These are phyloP conservation scores for Ctenopoma multispine DNA, from an alignment of 2,797 vertebrate genomes.

Conservation along the genomic window DNA sequence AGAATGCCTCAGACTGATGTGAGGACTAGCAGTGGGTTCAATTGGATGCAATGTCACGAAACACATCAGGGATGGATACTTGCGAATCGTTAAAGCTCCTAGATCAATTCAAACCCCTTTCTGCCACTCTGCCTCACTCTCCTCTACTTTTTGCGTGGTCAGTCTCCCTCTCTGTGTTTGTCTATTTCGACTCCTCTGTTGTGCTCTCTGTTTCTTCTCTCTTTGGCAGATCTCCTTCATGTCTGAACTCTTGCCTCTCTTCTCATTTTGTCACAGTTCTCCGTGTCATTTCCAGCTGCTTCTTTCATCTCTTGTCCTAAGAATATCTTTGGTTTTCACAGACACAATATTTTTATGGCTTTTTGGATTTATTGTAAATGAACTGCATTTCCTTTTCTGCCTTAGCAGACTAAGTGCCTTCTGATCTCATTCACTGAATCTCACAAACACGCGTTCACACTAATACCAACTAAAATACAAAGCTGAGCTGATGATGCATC, in stretches of 20 bases:
- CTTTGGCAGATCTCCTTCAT: constrained; percentile 6
- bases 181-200: not conserved
- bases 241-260: not conserved
- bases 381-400: too few species aligned
- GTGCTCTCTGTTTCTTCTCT: not conserved
- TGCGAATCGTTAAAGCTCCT: constrained; percentile 41
- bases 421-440: too few species aligned
- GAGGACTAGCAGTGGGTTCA: constrained; percentile 32
- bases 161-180: not conserved
- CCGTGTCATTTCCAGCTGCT: not conserved
- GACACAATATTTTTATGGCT: not conserved
- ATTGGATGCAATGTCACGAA: constrained; percentile 63
- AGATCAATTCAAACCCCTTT: constrained; percentile 40
- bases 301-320: not conserved
- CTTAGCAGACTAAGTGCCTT: too few species aligned
- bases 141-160: not conserved
- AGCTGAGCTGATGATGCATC: not conserved
- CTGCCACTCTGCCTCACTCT: constrained; percentile 11
- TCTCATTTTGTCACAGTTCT: too few species aligned
- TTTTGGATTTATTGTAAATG: not conserved
- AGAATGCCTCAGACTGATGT: constrained; percentile 23
- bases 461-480: constrained; percentile 7
- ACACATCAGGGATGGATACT: constrained; percentile 47
- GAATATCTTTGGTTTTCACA: not conserved
- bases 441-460: not conserved